Evolutionary conservation across 2,888 invertebrate genomes (phyloP), one percentile per base, ranked within the genome.

Genomic region (Tholera decimalis): DNA sequence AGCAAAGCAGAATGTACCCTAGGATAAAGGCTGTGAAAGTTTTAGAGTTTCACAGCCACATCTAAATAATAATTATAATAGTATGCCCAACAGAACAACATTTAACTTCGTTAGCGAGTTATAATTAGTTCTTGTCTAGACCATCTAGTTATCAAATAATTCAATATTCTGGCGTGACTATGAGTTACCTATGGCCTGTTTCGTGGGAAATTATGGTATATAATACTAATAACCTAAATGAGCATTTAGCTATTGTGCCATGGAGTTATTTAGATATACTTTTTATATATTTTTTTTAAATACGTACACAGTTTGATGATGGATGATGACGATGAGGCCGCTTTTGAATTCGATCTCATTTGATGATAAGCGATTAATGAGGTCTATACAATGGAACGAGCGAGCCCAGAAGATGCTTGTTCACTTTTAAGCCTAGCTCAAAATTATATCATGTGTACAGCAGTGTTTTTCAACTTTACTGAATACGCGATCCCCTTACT

Each of bases 81-180:
- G 39, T 35, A 22, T 43, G 54, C 28, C 20, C 20, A 30, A 49
- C 54, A 18, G 24, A 39, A 33, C 53, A 43, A 49, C 44, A 44
- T 69, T 46, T 47, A 71, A 59, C 24, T 51, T 64, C 15, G 65
- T 72, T 51, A 64, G 13, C 20, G 50, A 76, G 73, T 77, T 72
- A 65, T 72, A 73, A 77, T 73, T 77, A 59, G 72, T 64, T 72
- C 15, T 9, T 43, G 73, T 59, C 63, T 64, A 58, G 54, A 57
- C 53, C 33, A 51, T 60, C 39, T 11, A 55, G 30, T 46, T 22
- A 20, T 33, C 24, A 55, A 56, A 58, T 76, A 37, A 47, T 55
- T 33, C 24, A 51, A 6, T 26, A 70, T 54, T 50, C 18, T 44
- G n/a, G 13, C 39, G 15, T 44, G 56, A 28, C 70, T 47, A 37